phyloP scores from a whole-genome alignment of 2,888 invertebrate genomes.

The Agrochola circellaris region DNA sequence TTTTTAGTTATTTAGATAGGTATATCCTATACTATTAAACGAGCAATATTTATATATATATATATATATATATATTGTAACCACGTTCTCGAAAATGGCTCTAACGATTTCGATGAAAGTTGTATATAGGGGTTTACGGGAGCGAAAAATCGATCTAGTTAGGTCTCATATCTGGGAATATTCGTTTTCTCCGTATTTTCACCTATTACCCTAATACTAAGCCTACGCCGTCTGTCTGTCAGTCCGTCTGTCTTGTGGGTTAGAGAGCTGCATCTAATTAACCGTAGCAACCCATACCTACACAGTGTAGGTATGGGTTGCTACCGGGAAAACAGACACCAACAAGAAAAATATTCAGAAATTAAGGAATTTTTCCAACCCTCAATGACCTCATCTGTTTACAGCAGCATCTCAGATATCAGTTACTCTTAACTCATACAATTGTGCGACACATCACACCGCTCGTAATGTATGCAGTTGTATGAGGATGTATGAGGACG shows the following conservation, averaged over 20 bases:
- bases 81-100: no score
- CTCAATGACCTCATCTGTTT: constrained; percentile 27
- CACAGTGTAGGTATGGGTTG: no score
- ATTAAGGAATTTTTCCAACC: neutral
- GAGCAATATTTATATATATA: no score
- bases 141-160: no score
- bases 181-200: no score
- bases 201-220: neutral
- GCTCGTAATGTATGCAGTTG: constrained; percentile 46
- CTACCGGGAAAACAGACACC: neutral
- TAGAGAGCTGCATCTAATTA: neutral
- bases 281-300: neutral
- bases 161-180: no score
- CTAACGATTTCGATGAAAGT: no score
- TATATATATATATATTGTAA: no score
- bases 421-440: constrained; percentile 17
- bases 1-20: neutral
- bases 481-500: constrained; percentile 38
- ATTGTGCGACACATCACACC: constrained; percentile 12
- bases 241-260: no score
- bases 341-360: neutral
- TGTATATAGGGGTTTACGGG: no score
- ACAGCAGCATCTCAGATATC: constrained; percentile 5
- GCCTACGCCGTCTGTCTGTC: neutral
- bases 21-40: no score